These are phyloP conservation scores for Noctua comes DNA, from an alignment of 2,888 invertebrate genomes.

Conservation along the genomic window DNA sequence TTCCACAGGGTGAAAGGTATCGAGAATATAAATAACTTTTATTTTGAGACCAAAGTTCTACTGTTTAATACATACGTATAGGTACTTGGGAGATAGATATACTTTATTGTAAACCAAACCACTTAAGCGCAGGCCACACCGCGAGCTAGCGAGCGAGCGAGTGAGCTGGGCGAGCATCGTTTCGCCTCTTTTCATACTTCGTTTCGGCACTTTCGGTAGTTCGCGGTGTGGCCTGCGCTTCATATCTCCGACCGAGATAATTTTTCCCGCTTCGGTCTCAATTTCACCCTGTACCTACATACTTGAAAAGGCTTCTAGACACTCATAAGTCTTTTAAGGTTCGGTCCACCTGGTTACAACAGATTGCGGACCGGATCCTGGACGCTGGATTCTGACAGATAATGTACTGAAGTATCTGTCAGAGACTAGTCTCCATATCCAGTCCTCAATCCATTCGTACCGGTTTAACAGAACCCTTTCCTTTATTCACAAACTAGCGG, in stretches of 20 bases:
- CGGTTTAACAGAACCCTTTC: background rate
- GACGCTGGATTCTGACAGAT: background rate
- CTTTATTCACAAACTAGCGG: too few species aligned
- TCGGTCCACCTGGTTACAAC: background rate
- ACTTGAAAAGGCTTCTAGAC: background rate
- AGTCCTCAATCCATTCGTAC: background rate
- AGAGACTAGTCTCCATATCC: too few species aligned
- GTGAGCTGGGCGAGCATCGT: too few species aligned
- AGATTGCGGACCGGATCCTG: background rate
- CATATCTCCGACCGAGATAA: background rate
- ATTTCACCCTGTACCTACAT: background rate
- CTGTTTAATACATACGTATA: background rate
- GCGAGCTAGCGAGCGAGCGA: too few species aligned
- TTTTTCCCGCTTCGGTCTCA: background rate
- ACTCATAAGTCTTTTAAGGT: background rate
- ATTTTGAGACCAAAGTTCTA: background rate
- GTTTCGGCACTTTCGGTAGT: too few species aligned
- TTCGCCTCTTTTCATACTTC: too few species aligned
- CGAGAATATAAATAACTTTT: background rate
- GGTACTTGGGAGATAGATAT: background rate
- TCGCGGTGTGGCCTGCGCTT: too few species aligned
- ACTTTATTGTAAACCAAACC: background rate
- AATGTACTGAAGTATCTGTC: background rate
- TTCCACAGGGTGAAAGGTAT: slow-evolving; percentile 17
- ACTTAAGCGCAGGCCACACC: too few species aligned